Conservation (phyloP, 2,888 invertebrate species). For the Drosophila paranaensis region DNA sequence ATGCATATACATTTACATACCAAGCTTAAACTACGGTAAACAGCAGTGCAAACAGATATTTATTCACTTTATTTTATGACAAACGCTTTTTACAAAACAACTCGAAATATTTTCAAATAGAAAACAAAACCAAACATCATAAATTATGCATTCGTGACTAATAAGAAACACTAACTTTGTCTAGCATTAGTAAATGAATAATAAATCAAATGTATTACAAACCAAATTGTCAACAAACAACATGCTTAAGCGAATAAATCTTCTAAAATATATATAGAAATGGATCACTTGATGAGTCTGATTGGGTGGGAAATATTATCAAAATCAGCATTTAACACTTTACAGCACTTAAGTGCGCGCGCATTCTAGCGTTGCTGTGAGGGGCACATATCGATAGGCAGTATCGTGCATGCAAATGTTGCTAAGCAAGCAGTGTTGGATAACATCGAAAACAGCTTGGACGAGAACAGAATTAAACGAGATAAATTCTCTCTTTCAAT, state of each 20-base stretch:
- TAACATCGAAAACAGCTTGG: not conserved
- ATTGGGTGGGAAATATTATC: not conserved
- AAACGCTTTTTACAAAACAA: conserved; percentile 69
- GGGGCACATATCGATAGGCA: conserved; percentile 4
- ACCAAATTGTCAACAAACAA: conserved; percentile 71
- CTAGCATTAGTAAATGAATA: conserved; percentile 77
- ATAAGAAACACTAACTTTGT: conserved; percentile 63
- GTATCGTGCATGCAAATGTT: conserved; percentile 4
- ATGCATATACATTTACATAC: conserved; percentile 41
- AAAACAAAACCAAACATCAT: conserved; percentile 23
- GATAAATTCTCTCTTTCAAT: conserved; percentile 23
- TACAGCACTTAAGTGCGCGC: not conserved
- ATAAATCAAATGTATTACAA: conserved; percentile 61
- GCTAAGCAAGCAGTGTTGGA: conserved; percentile 30
- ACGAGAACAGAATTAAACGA: conserved; percentile 32
- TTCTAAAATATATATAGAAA: conserved; percentile 32
- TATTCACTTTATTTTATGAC: conserved; percentile 74
- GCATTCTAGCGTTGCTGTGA: not conserved
- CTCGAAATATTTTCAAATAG: conserved; percentile 19
- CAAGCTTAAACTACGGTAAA: conserved; percentile 63
- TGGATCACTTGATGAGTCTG: not conserved
- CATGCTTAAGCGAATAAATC: conserved; percentile 69
- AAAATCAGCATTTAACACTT: not conserved
- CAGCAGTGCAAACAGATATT: conserved; percentile 69
- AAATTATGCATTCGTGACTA: conserved; percentile 50